phyloP scores from a whole-genome alignment of 2,797 vertebrate species.

The Phalloptychus januarius region DNA sequence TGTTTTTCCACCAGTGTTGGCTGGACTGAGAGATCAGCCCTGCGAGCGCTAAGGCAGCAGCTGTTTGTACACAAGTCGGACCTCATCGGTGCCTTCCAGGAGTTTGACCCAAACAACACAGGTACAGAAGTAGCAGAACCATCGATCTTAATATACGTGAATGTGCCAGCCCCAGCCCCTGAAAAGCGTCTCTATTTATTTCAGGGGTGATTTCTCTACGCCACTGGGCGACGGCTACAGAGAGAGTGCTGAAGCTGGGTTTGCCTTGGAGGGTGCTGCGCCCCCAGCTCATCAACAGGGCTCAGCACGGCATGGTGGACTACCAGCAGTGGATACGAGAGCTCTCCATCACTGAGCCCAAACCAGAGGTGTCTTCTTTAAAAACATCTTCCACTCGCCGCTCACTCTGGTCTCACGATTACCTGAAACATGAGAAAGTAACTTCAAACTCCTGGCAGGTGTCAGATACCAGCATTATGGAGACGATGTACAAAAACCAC shows the following conservation, averaged over 20 bases:
- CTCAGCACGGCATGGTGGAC: conserved; percentile 72
- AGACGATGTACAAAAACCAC: conserved; percentile 92
- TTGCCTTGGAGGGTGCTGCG: conserved; percentile 92
- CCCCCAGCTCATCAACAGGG: conserved; percentile 83
- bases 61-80: conserved; percentile 90
- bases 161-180: neutral
- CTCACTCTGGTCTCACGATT: neutral
- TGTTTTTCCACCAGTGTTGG: conserved; percentile 80
- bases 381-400: neutral
- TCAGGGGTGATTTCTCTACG: conserved; percentile 84
- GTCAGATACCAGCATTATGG: conserved; percentile 86
- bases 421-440: neutral
- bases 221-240: conserved; percentile 87
- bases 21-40: conserved; percentile 89
- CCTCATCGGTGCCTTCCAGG: conserved; percentile 85
- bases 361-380: conserved; percentile 66
- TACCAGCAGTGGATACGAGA: conserved; percentile 88
- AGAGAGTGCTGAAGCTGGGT: conserved; percentile 84
- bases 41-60: conserved; percentile 86
- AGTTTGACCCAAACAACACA: conserved; percentile 78
- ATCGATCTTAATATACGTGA: neutral
- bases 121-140: conserved; percentile 67
- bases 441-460: conserved; percentile 56
- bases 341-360: conserved; percentile 84
- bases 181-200: neutral